Percentiles rank a stretch among this genome's conserved stretches.
These are phyloP conservation scores for Ectemnius continuus DNA, from an alignment of 2,888 invertebrate genomes.

Conservation along the genomic window DNA sequence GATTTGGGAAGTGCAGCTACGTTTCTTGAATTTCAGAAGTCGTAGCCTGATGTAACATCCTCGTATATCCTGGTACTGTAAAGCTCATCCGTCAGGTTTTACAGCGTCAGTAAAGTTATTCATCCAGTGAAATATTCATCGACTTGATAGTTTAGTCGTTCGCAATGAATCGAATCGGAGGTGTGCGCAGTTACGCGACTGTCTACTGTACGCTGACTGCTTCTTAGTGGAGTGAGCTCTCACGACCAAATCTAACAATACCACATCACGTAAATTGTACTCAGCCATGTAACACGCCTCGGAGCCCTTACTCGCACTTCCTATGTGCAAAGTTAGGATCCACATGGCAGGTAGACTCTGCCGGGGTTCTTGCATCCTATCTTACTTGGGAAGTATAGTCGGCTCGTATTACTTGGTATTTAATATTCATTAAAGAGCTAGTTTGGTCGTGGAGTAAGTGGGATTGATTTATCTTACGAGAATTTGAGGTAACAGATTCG, in stretches of 20 bases:
- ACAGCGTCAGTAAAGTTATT: neutral
- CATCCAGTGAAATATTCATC: neutral
- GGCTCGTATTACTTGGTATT: too few relatives aligned
- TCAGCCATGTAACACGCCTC: neutral
- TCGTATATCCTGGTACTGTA: neutral
- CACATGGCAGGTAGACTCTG: too few relatives aligned
- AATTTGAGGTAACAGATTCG: too few relatives aligned
- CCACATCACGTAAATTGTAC: neutral
- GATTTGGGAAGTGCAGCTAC: too few relatives aligned
- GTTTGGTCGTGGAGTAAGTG: neutral
- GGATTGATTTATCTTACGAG: neutral
- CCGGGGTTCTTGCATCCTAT: too few relatives aligned
- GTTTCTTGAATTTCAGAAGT: too few relatives aligned
- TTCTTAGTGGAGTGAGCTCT: neutral
- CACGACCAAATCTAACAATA: neutral
- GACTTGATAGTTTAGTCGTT: neutral
- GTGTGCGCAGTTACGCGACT: neutral
- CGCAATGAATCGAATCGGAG: neutral
- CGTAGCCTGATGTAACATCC: neutral
- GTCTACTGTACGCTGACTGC: neutral
- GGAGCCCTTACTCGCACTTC: neutral
- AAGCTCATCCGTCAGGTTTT: neutral
- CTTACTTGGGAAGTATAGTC: too few relatives aligned
- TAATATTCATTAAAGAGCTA: too few relatives aligned
- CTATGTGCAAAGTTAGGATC: too few relatives aligned